phyloP scores from a whole-genome alignment of 2,888 invertebrate genomes.

The Sphaerophoria taeniata region DNA sequence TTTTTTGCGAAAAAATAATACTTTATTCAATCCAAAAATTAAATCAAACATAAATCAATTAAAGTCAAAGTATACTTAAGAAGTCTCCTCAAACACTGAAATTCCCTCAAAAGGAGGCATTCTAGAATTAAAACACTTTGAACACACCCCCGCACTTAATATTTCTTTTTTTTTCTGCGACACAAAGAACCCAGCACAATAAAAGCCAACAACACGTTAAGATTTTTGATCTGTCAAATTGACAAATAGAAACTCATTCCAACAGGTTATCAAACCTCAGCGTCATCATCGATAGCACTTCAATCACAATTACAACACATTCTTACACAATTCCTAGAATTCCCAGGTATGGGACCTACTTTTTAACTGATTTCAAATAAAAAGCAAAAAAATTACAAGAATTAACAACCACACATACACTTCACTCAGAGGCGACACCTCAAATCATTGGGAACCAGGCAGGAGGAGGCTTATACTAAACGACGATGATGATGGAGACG shows the following conservation, averaged over 20 bases:
- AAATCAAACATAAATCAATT: no score
- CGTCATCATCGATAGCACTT: not conserved
- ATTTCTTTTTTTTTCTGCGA: not conserved
- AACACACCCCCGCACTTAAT: not conserved
- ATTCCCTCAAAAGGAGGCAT: not conserved
- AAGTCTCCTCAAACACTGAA: not conserved
- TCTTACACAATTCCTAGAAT: no score
- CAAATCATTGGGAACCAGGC: not conserved
- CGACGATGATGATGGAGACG: not conserved
- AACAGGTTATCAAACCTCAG: not conserved
- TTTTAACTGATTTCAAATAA: slow-evolving; percentile 7
- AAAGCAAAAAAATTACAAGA: slow-evolving; percentile 3
- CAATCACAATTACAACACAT: slow-evolving; percentile 21
- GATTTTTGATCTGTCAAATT: slow-evolving; percentile 14
- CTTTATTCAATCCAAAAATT: no score
- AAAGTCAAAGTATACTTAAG: no score
- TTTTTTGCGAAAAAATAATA: no score
- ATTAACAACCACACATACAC: slow-evolving; percentile 9
- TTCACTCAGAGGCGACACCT: not conserved
- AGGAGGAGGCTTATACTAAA: no score
- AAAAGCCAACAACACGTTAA: not conserved
- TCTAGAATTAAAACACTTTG: not conserved
- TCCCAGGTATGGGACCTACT: not conserved
- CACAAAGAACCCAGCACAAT: not conserved
- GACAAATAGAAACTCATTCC: slow-evolving; percentile 16